A percentile compares a stretch with the other conserved stretches of the same genome.
These are phyloP conservation scores for Takifugu flavidus DNA, from an alignment of 2,113 vertebrate species.

Conservation along the genomic window DNA sequence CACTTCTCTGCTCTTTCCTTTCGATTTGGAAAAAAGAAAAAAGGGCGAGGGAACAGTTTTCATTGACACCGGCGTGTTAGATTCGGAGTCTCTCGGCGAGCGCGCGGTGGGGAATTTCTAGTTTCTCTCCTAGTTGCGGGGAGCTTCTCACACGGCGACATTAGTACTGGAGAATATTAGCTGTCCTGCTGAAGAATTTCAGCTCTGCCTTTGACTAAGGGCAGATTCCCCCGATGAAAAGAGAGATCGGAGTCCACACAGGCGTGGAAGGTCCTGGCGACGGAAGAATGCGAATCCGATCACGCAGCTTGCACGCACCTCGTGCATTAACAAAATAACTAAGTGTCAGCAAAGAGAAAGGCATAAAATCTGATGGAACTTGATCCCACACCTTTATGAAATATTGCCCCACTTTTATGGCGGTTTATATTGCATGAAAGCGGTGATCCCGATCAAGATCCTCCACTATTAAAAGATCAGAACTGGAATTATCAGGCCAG, in stretches of 20 bases:
- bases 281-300: not conserved
- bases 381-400: constrained; percentile 52
- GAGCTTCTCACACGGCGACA: constrained; percentile 74
- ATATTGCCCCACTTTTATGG: constrained; percentile 58
- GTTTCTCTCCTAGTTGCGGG: constrained; percentile 74
- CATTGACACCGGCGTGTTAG: constrained; percentile 71
- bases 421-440: constrained; percentile 46
- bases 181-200: constrained; percentile 57
- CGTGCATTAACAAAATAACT: too few relatives aligned
- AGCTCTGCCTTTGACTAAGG: constrained; percentile 33
- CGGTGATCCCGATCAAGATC: constrained; percentile 33
- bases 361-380: constrained; percentile 24
- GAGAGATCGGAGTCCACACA: constrained; percentile 13
- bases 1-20: constrained; percentile 31
- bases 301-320: not conserved
- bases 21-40: constrained; percentile 37
- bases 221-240: constrained; percentile 21
- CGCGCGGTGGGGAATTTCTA: constrained; percentile 73
- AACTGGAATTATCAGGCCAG: constrained; percentile 52
- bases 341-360: too few relatives aligned
- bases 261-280: not conserved
- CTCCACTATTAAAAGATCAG: constrained; percentile 50
- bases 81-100: constrained; percentile 69
- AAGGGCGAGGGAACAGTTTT: constrained; percentile 9
- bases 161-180: constrained; percentile 61